phyloP scores from a whole-genome alignment of 2,113 vertebrate genomes.

The Ammodytes marinus region DNA sequence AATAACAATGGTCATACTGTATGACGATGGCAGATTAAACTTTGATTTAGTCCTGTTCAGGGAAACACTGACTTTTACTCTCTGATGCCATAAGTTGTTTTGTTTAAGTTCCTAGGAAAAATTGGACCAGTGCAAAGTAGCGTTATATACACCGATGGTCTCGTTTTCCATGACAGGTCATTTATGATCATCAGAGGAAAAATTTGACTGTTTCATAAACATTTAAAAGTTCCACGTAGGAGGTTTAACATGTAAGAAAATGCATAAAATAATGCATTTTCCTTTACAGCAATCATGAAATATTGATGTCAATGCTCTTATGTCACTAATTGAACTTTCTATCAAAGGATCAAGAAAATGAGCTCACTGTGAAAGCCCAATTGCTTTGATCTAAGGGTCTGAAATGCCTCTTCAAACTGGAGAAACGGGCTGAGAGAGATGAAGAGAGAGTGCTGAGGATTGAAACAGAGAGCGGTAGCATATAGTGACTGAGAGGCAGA shows the following conservation, averaged over 20 bases:
- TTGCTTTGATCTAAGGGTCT: constrained; percentile 34
- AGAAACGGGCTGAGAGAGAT: constrained; percentile 17
- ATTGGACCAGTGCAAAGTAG: too few species aligned
- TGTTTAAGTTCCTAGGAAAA: too few species aligned
- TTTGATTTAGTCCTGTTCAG: too few species aligned
- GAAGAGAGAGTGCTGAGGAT: constrained; percentile 3
- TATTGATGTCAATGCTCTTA: constrained; percentile 29
- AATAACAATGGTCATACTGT: too few species aligned
- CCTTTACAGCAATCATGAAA: constrained; percentile 24
- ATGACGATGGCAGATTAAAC: too few species aligned
- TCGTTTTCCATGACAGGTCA: too few species aligned
- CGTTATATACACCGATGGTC: too few species aligned
- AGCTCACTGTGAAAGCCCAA: constrained; percentile 18
- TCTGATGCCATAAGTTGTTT: too few species aligned
- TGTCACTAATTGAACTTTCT: constrained; percentile 48
- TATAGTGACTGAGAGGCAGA: constrained; percentile 18
- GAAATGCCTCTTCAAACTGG: constrained; percentile 44
- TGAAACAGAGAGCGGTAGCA: constrained; percentile 7
- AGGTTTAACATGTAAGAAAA: not conserved
- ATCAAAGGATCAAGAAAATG: constrained; percentile 19
- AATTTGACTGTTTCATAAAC: too few species aligned
- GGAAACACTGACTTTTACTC: too few species aligned
- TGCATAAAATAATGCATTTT: not conserved
- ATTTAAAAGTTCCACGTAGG: too few species aligned
- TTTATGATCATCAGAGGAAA: too few species aligned